Conservation (phyloP, 2,113 vertebrate genomes). For the Melanerpes aurifrons region DNA sequence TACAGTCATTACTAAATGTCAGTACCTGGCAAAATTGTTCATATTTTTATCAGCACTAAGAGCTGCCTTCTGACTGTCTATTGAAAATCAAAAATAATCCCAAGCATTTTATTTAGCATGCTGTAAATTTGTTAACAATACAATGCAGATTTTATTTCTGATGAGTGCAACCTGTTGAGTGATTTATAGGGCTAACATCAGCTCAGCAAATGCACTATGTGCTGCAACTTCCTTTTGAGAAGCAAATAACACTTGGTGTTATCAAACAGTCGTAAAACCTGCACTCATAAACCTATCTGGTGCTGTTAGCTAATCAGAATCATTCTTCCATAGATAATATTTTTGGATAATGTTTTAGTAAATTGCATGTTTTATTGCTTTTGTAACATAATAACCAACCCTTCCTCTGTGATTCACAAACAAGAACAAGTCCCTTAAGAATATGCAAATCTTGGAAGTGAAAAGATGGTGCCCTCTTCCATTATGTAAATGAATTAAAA, state of each 20-base stretch:
- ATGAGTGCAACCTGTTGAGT: not conserved
- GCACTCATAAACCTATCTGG: constrained; percentile 11
- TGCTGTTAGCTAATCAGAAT: constrained; percentile 51
- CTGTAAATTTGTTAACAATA: not conserved
- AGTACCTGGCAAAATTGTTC: not conserved
- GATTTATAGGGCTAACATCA: constrained; percentile 35
- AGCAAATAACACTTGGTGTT: constrained; percentile 17
- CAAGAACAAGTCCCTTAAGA: not conserved
- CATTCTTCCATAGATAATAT: constrained; percentile 50
- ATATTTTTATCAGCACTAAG: not conserved
- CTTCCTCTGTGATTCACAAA: not conserved
- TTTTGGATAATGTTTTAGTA: constrained; percentile 20
- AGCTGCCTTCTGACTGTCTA: not conserved
- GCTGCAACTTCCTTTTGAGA: not conserved
- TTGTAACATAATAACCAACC: not conserved
- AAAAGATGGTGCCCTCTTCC: not conserved
- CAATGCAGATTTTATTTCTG: not conserved
- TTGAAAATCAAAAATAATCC: not conserved
- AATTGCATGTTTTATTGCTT: constrained; percentile 50
- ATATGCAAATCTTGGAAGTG: not conserved
- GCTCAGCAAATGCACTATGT: not conserved
- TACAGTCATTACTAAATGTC: not conserved
- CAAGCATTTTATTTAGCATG: not conserved
- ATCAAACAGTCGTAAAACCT: constrained; percentile 47
- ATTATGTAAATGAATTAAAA: not conserved